Evolutionary conservation across 1,140 invertebrate species (phyloP), one percentile per base, ranked within the genome.

Genomic region (Drosophila aff.): DNA sequence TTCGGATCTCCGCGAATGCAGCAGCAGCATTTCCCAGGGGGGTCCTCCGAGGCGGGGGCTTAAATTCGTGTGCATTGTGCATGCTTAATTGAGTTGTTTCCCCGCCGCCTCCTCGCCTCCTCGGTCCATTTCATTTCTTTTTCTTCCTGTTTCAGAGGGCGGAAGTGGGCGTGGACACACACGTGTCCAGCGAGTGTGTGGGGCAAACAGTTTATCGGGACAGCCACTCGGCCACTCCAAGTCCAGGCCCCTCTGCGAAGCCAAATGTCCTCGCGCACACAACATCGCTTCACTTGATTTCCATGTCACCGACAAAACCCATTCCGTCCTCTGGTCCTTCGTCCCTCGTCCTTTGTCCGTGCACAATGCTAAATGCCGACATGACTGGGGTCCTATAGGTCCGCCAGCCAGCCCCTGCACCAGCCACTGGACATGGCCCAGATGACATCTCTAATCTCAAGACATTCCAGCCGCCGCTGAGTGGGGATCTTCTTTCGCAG

Each of bases 61-160:
- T 82, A 86, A 80, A 82, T 87, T 87, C 76, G 83, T 86, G 83
- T 87, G 83, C 83, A 86, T 86, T 87, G 83, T 86, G 83, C 83
- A 86, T 86, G 83, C 83, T 87, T 86, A 86, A 86, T 86, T 86
- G 83, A 86, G 83, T 86, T 86, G 83, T 86, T 23, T 16, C 10
- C 33, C 33, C 33, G 11, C 11, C 33, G 8, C 36, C 10, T 1
- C 11, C 50, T 23, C 10, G 1, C 11, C 50, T 23, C 41, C 23
- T 28, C 47, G 47, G n/a, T 13, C 36, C 26, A 49, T 49, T 50
- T 49, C 18, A 2, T 47, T 43, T 38, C 33, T 50, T 49, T 40
- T 23, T 58, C 44, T 47, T 46, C 43, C 38, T 76, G 18, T 21
- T 41, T 38, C 43, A n/a, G 26, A 3, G 59, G 44, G 66, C 79